A percentile compares a stretch with the other conserved stretches of the same genome.
phyloP scores from a whole-genome alignment of 2,113 vertebrate species.

The Brienomyrus longianalis region DNA sequence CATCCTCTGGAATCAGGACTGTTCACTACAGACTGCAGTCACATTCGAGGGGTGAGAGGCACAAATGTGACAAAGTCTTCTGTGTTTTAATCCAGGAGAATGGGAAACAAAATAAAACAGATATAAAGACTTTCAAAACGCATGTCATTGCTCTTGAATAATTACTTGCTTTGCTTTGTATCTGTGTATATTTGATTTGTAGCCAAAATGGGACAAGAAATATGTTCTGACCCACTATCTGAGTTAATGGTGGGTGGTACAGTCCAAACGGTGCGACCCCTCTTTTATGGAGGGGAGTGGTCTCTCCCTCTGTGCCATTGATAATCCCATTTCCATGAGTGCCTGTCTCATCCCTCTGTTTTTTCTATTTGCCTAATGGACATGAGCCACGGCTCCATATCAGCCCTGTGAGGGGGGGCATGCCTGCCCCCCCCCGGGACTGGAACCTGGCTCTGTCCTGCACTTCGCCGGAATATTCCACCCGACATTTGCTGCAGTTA shows the following conservation, averaged over 20 bases:
- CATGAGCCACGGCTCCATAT: neutral
- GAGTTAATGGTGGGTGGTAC: neutral
- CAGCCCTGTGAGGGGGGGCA: neutral
- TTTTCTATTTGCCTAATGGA: neutral
- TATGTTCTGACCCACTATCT: neutral
- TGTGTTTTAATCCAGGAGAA: neutral
- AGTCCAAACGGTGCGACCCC: neutral
- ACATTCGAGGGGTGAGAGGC: neutral
- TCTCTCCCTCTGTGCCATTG: neutral
- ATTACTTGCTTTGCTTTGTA: neutral
- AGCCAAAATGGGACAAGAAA: neutral
- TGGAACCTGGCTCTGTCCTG: neutral
- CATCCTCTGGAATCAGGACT: neutral
- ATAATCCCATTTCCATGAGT: neutral
- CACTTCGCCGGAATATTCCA: neutral
- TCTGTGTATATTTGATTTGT: neutral
- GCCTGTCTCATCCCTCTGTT: neutral
- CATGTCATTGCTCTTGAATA: neutral
- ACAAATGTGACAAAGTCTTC: neutral
- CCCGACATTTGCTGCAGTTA: neutral
- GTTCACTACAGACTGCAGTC: neutral
- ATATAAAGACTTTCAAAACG: neutral
- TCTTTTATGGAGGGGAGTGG: neutral
- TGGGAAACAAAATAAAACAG: neutral
- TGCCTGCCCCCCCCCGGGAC: neutral